Percentiles rank a stretch among this genome's conserved stretches.
These are phyloP conservation scores for Sisor rabdophorus DNA, from an alignment of 2,113 vertebrate genomes.

Conservation along the genomic window DNA sequence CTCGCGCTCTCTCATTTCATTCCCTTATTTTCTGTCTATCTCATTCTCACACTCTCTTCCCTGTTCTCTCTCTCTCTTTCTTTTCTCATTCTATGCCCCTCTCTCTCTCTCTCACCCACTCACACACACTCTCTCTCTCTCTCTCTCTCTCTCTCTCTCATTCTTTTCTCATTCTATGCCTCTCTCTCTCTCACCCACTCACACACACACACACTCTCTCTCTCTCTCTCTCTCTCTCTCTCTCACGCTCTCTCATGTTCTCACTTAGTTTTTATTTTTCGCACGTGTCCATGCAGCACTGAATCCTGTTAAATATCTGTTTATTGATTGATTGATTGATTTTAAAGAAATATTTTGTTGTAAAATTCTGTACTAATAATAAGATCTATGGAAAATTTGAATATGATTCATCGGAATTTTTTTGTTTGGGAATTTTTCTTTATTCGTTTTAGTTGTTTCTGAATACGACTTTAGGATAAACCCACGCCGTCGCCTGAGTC, in stretches of 20 bases:
- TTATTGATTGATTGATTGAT: too few species aligned
- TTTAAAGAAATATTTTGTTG: too few species aligned
- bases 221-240: neutral
- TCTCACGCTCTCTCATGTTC: neutral
- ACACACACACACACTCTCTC: too few species aligned
- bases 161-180: neutral
- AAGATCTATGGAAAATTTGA: neutral
- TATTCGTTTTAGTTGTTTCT: neutral
- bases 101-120: neutral
- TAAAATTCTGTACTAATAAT: neutral
- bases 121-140: neutral
- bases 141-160: neutral
- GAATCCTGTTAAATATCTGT: too few species aligned
- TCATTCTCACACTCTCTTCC: neutral
- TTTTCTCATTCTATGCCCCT: neutral
- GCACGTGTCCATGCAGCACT: too few species aligned
- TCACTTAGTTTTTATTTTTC: too few species aligned
- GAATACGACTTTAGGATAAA: too few species aligned
- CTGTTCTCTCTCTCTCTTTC: neutral
- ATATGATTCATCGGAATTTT: slow-evolving; percentile 9
- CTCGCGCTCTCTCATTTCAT: too few species aligned
- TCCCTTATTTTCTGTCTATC: neutral
- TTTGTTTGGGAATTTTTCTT: neutral
- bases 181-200: neutral
- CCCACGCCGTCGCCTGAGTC: too few species aligned